These are phyloP conservation scores for Tachina lurida DNA, from an alignment of 2,888 invertebrate genomes.

Conservation along the genomic window DNA sequence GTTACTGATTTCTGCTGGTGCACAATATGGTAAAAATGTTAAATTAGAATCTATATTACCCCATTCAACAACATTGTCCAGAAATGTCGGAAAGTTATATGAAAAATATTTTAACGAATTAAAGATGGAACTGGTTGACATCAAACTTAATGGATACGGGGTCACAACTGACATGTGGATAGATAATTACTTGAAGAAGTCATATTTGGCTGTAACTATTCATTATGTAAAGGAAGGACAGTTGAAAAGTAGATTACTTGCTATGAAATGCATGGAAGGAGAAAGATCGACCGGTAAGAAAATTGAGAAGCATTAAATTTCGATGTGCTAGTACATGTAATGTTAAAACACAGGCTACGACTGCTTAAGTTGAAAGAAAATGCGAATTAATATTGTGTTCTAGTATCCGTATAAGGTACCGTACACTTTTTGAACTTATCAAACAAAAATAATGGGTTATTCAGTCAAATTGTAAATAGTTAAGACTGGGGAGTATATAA, in stretches of 20 bases:
- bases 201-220: slow-evolving; percentile 64
- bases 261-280: slow-evolving; percentile 33
- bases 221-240: slow-evolving; percentile 66
- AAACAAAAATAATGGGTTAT: too few relatives aligned
- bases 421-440: too few relatives aligned
- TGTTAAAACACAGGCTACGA: too few relatives aligned
- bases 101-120: slow-evolving; percentile 41
- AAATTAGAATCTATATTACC: not conserved
- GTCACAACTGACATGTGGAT: slow-evolving; percentile 64
- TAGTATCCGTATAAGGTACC: too few relatives aligned
- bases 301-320: too few relatives aligned
- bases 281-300: slow-evolving; percentile 29
- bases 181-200: slow-evolving; percentile 58
- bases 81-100: slow-evolving; percentile 16
- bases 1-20: slow-evolving; percentile 20
- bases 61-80: slow-evolving; percentile 29
- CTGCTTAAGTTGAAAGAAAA: too few relatives aligned
- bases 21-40: slow-evolving; percentile 18
- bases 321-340: not conserved
- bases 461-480: too few relatives aligned
- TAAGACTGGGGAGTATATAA: too few relatives aligned
- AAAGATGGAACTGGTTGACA: slow-evolving; percentile 16
- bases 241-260: slow-evolving; percentile 64
- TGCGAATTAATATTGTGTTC: too few relatives aligned
- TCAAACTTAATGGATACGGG: slow-evolving; percentile 58